phyloP scores from a whole-genome alignment of 2,797 vertebrate species.

The Ptychadena robeensis region DNA sequence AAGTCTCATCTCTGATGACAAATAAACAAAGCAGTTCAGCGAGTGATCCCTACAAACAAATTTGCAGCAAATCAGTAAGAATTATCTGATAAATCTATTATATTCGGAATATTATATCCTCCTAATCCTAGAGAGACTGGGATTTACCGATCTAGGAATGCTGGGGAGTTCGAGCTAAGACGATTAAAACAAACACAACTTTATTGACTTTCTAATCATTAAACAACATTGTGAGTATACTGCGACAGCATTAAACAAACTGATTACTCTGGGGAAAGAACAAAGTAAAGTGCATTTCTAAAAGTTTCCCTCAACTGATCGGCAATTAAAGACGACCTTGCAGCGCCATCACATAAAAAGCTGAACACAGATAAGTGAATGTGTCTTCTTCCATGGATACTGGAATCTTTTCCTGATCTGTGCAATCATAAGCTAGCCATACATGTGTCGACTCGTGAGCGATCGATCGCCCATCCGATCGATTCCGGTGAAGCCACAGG shows the following conservation, averaged over 20 bases:
- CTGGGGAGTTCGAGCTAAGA: neutral
- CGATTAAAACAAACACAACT: neutral
- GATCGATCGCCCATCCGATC: too few species aligned
- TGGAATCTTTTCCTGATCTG: too few species aligned
- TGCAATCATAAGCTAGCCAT: too few species aligned
- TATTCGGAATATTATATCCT: neutral
- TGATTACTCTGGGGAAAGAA: neutral
- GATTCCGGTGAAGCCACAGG: too few species aligned
- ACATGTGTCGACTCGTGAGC: too few species aligned
- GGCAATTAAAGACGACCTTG: neutral
- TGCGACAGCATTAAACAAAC: neutral
- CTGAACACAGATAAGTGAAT: too few species aligned
- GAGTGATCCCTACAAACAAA: neutral
- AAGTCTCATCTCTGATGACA: neutral
- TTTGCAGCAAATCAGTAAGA: neutral
- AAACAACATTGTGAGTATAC: neutral
- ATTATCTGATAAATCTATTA: neutral
- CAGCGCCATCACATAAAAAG: neutral
- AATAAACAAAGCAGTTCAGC: neutral
- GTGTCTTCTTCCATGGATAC: too few species aligned
- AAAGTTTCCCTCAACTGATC: neutral
- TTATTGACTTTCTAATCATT: constrained; percentile 31
- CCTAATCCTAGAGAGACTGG: neutral
- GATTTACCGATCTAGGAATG: neutral
- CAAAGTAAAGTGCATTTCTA: neutral